Percentiles rank a stretch among this genome's conserved stretches.
These are phyloP conservation scores for Drepanosiphum platanoidis DNA, from an alignment of 2,888 invertebrate genomes.

Conservation along the genomic window DNA sequence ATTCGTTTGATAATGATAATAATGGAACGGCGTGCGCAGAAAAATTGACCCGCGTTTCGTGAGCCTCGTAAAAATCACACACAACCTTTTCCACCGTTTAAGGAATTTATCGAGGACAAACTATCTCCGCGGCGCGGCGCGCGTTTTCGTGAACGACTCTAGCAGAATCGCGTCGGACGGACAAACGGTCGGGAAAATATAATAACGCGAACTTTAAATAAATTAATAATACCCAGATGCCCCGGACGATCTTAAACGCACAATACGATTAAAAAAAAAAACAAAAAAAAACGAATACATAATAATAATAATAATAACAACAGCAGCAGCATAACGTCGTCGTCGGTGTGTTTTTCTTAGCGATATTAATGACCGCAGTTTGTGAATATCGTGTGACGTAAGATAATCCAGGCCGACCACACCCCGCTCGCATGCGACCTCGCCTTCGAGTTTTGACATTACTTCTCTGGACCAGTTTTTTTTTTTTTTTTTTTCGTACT, in stretches of 20 bases:
- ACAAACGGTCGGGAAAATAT: neutral
- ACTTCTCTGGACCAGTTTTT: slow-evolving; percentile 56
- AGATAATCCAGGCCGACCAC: slow-evolving; percentile 60
- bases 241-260: neutral
- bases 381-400: slow-evolving; percentile 48
- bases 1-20: neutral
- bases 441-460: slow-evolving; percentile 61
- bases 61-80: slow-evolving; percentile 5
- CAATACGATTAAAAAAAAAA: neutral
- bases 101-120: slow-evolving; percentile 43
- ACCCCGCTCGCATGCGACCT: slow-evolving; percentile 49
- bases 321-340: too few species aligned
- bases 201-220: neutral
- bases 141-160: neutral
- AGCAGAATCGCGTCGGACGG: too few species aligned
- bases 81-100: slow-evolving; percentile 32
- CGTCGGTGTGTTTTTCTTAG: neutral
- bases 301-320: neutral
- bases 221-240: neutral
- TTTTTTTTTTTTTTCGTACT: slow-evolving; percentile 33
- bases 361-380: slow-evolving; percentile 44
- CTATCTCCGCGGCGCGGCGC: slow-evolving; percentile 12
- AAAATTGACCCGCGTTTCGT: neutral
- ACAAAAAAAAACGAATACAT: neutral
- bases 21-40: too few species aligned